Base-by-base conservation (phyloP, 2,888 invertebrate genomes). In the Drosophila borealis region DNA sequence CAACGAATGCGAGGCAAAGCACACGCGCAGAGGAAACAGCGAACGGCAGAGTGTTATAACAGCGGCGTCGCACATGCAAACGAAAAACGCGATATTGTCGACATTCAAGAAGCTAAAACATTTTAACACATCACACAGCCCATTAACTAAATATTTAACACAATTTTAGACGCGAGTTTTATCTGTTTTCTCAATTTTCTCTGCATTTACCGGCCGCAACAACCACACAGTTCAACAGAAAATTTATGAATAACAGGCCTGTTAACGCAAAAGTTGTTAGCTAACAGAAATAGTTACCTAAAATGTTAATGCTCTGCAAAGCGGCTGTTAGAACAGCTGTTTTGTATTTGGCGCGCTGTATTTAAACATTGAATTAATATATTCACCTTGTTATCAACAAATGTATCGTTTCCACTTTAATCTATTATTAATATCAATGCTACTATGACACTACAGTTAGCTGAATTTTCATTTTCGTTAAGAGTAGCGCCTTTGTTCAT, bases 141-240 rank as follows among this genome's bases (percentile, higher is more conserved):
- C 36, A 48, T 71, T 59, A 29, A 51, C 8, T 57, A 29, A 36
- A 21, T 36, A 62, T 59, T 68, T 19, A 61, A 68, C 36, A 60
- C 67, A 65, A 63, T 63, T 68, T 63, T 33, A 49, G 21, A 64
- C 66, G 45, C 49, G 44, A 55, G 21, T 62, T 65, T 53, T 42
- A 36, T 21, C 25, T 55, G 39, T 62, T 68, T 70, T 80, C 33
- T 59, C 29, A 45, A 55, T 77, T 79, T 64, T 60, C 60, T 60
- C 59, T 48, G 57, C 80, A 65, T 63, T 60, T 56, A 59, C 80
- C 80, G 76, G 80, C 76, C 76, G 76, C 80, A 75, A 75, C 76
- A 76, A 75, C 76, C 76, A 76, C 76, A 76, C 76, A 55, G 76
- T 70, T 70, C 80, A 76, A 49, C 76, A 76, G 61, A 75, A 61